Evolutionary conservation across 2,113 vertebrate genomes (phyloP), one percentile per base, ranked within the genome.

Genomic region (Phrynosoma platyrhinos): DNA sequence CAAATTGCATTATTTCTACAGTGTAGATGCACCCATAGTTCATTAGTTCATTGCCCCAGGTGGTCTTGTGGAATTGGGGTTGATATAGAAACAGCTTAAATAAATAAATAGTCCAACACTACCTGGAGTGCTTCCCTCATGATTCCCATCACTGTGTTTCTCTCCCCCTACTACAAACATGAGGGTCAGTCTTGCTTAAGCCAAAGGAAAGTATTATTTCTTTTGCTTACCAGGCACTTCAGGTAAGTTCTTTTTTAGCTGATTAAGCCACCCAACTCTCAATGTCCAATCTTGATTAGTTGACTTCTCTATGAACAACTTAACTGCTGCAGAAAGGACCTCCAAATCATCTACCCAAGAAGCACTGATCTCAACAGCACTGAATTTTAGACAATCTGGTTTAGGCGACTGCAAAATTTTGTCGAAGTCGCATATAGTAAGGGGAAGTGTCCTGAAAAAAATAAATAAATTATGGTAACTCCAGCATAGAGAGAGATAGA

Each of bases 261-360:
- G 97, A n/a, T 97, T 96, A 66, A 99, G 98, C 98, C 98, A 99
- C 93, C 97, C 97, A 93, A 97, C 98, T 92, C 99, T 98, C 53
- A 99, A 94, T 87, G 97, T 93, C 98, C 99, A 99, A 85, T 99
- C 99, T 20, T 98, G 98, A 81, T 98, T 98, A 36, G 97, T 98
- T 10, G 98, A 97, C 90, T 97, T 97, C 95, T 98, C 98, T 55
- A 96, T 97, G 87, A 99, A 96, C 79, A 98, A 94, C 75, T 97
- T 97, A 78, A 98, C 97, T 14, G 98, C 98, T 2, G 97, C 95
- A 25, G 97, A 95, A 62, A 99, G 92, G 83, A 98, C 96, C 72
- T 95, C 94, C 62, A 97, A 94, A 36, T 97, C 91, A 86, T 98
- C 97, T 14, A 96, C 93, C 78, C 97, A 97, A 36, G 93, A 88